Percentiles rank a stretch among this genome's conserved stretches.
These are phyloP conservation scores for Anoncus sp. DNA, from an alignment of 2,888 invertebrate species.

Conservation along the genomic window DNA sequence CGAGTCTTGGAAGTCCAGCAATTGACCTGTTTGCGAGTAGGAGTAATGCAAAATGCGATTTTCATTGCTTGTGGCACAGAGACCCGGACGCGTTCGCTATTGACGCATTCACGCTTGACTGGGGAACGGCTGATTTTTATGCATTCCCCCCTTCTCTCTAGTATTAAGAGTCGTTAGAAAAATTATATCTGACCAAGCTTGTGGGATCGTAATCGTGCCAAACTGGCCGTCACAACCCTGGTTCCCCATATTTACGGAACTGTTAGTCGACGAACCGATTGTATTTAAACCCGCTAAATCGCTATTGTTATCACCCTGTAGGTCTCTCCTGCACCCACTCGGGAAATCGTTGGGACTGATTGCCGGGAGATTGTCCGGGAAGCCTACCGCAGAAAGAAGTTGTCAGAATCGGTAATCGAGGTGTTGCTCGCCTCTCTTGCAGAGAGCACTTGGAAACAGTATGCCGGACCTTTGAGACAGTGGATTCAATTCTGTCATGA, in stretches of 20 bases:
- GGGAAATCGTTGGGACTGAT: slow-evolving; percentile 30
- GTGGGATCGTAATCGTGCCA: not conserved
- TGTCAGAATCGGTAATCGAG: slow-evolving; percentile 49
- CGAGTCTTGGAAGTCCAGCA: slow-evolving; percentile 45
- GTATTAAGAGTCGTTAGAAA: slow-evolving; percentile 27
- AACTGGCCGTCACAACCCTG: slow-evolving; percentile 5
- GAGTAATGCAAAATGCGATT: slow-evolving; percentile 61
- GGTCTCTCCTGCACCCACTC: slow-evolving; percentile 9
- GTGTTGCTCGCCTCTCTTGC: slow-evolving; percentile 37
- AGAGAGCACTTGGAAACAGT: slow-evolving; percentile 35
- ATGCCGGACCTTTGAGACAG: slow-evolving; percentile 11
- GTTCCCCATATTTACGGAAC: slow-evolving; percentile 25
- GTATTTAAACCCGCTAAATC: slow-evolving; percentile 12
- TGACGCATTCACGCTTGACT: slow-evolving; percentile 64
- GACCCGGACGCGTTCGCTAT: slow-evolving; percentile 56
- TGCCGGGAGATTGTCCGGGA: slow-evolving; percentile 35
- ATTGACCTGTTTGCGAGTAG: slow-evolving; percentile 65
- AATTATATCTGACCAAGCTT: slow-evolving; percentile 22
- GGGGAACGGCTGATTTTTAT: slow-evolving; percentile 51
- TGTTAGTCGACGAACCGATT: slow-evolving; percentile 22
- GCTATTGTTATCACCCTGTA: slow-evolving; percentile 35
- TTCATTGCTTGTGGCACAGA: slow-evolving; percentile 60
- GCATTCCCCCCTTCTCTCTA: slow-evolving; percentile 39
- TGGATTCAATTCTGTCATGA: slow-evolving; percentile 14
- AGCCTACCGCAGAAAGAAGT: slow-evolving; percentile 35